Percentiles rank a stretch among this genome's conserved stretches.
These are phyloP conservation scores for Drosophila hawaiiensis DNA, from an alignment of 2,888 invertebrate species.

Conservation along the genomic window DNA sequence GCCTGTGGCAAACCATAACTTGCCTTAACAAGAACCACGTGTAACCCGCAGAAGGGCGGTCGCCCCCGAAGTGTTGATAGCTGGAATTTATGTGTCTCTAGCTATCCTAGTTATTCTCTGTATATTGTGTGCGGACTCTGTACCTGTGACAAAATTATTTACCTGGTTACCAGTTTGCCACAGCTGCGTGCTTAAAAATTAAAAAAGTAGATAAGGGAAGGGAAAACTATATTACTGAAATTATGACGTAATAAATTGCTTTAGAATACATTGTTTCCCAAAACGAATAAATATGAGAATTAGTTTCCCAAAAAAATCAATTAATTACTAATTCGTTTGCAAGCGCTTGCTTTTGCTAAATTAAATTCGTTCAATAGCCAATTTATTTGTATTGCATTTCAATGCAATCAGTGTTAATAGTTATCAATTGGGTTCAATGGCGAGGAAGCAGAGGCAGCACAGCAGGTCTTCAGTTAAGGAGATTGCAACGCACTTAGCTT, in stretches of 20 bases:
- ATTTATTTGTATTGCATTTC: conserved; percentile 1
- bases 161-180: background rate
- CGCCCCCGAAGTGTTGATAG: conserved; percentile 7
- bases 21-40: background rate
- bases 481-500: background rate
- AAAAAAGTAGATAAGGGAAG: background rate
- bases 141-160: background rate
- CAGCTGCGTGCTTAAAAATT: background rate
- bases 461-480: background rate
- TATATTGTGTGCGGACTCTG: background rate
- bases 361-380: background rate
- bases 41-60: background rate
- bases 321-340: background rate
- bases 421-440: background rate
- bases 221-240: background rate
- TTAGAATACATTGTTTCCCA: background rate
- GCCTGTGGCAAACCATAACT: background rate
- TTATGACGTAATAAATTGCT: background rate
- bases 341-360: background rate
- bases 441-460: background rate
- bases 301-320: background rate
- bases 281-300: too few relatives aligned
- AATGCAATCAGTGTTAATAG: conserved; percentile 8
- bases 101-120: background rate
- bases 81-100: conserved; percentile 7